Evolutionary conservation across 2,797 vertebrate genomes (phyloP), one percentile per base, ranked within the genome.

Genomic region (Gallirallus australis): DNA sequence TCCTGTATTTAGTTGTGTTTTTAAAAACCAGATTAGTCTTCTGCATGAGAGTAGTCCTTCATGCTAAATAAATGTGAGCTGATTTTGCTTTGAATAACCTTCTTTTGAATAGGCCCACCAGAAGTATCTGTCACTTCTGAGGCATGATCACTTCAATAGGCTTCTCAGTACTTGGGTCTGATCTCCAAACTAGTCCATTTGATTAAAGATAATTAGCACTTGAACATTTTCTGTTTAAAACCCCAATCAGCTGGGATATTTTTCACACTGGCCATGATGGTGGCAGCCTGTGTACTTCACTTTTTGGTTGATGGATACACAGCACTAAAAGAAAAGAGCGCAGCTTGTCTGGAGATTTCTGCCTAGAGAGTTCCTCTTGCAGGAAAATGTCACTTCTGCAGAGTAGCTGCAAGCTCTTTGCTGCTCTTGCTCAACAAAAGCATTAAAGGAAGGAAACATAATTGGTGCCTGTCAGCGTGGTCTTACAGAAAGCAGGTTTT

Each of bases 131-230:
- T 61, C 76, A 27, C 21, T 86, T 35, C 28, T 70, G 19, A 35
- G 1, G 6, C 39, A 12, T 70, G 79, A 95, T 88, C 60, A 45
- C 35, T 84, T 78, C 65, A 86, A 64, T 7, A 52, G 60, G 50
- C 89, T 79, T 65, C 69, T 82, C 53, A 78, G 42, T 53, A 60
- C 68, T 90, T 48, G 23, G 6, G 11, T 48, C 73, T 84, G 31
- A 76, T 90, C 66, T 92, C 63, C 75, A 86, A 56, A 59, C n/a
- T 65, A 54, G 66, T 56, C 48, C 42, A 24, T 86, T 80, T 96
- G 84, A 95, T 96, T 94, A 66, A 78, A 82, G 76, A 56, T 82
- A 86, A 94, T 92, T 47, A 82, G 37, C 39, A 82, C 77, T 96
- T 84, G 68, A 90, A 70, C 17, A 72, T 53, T 84, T 86, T 82